A percentile compares a stretch with the other conserved stretches of the same genome.
Evolutionary conservation across 1,140 invertebrate genomes (phyloP).

Genomic region (Drosophila sechellia): DNA sequence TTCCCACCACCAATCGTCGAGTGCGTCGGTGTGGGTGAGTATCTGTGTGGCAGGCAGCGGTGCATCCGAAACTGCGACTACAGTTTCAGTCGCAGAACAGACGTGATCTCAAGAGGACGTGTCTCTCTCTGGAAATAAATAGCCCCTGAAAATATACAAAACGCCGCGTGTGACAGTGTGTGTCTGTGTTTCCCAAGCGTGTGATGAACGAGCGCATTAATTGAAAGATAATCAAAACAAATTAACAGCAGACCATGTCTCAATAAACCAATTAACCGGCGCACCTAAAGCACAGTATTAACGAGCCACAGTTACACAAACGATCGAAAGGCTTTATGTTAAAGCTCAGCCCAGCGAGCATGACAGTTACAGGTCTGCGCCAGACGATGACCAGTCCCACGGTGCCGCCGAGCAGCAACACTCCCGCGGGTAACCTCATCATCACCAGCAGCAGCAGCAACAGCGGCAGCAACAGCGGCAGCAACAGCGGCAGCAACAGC

Average conservation of each 20-base stretch:
- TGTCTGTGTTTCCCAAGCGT: constrained; percentile 39
- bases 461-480: constrained; percentile 48
- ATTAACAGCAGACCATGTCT: constrained; percentile 60
- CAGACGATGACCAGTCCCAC: constrained; percentile 84
- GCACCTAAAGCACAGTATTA: background rate
- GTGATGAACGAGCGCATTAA: constrained; percentile 77
- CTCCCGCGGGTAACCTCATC: constrained; percentile 11
- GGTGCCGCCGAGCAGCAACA: constrained; percentile 77
- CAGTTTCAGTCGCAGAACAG: constrained; percentile 83
- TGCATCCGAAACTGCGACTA: constrained; percentile 24
- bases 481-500: constrained; percentile 41
- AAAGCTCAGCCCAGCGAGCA: constrained; percentile 69
- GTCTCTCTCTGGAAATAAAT: constrained; percentile 43
- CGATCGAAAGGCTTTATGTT: constrained; percentile 69
- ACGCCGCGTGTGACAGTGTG: constrained; percentile 24
- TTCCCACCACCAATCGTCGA: constrained; percentile 48
- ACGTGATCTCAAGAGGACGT: constrained; percentile 84
- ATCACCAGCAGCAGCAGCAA: constrained; percentile 36
- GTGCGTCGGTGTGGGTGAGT: constrained; percentile 12
- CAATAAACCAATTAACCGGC: constrained; percentile 49
- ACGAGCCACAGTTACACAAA: constrained; percentile 1
- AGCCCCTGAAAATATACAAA: constrained; percentile 7
- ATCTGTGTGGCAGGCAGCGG: constrained; percentile 30
- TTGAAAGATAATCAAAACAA: constrained; percentile 79
- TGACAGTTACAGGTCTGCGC: constrained; percentile 84